Conservation (phyloP, 2,113 vertebrate species). For the Ciconia boyciana region DNA sequence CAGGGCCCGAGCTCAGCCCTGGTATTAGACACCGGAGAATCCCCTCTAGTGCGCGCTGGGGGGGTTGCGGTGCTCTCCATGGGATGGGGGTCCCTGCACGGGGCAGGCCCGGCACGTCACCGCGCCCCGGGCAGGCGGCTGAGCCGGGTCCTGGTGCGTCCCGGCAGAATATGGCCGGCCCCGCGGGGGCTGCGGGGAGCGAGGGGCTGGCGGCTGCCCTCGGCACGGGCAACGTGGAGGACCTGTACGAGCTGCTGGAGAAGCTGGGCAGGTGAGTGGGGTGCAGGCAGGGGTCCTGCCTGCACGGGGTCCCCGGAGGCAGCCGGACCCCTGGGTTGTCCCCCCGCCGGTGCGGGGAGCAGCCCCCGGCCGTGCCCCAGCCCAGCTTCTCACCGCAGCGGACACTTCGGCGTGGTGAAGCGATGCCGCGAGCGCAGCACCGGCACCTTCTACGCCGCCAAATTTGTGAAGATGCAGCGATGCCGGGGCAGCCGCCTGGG, state of each 20-base stretch:
- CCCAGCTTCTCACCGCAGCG: constrained; percentile 13
- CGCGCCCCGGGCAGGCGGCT: neutral
- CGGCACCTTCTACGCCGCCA: constrained; percentile 68
- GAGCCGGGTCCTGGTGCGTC: neutral
- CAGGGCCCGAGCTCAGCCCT: neutral
- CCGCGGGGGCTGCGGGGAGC: neutral
- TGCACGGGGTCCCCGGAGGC: accelerated
- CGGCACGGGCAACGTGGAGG: constrained; percentile 76
- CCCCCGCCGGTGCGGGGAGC: accelerated
- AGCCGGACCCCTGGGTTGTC: neutral
- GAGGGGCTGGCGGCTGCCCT: neutral
- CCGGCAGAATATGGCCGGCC: neutral
- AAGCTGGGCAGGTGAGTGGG: constrained; percentile 78
- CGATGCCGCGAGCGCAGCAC: constrained; percentile 65
- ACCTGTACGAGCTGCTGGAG: constrained; percentile 82
- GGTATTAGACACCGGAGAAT: neutral
- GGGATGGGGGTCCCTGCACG: neutral
- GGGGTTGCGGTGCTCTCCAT: too few species aligned
- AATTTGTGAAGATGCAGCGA: constrained; percentile 70
- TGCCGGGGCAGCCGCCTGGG: constrained; percentile 66
- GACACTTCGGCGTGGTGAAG: constrained; percentile 77
- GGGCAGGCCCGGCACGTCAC: neutral
- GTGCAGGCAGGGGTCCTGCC: neutral
- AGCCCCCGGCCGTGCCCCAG: neutral
- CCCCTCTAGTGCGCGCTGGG: accelerated